Evolutionary conservation across 2,113 vertebrate species (phyloP), one percentile per base, ranked within the genome.

Genomic region (Monarcha castaneiventris): DNA sequence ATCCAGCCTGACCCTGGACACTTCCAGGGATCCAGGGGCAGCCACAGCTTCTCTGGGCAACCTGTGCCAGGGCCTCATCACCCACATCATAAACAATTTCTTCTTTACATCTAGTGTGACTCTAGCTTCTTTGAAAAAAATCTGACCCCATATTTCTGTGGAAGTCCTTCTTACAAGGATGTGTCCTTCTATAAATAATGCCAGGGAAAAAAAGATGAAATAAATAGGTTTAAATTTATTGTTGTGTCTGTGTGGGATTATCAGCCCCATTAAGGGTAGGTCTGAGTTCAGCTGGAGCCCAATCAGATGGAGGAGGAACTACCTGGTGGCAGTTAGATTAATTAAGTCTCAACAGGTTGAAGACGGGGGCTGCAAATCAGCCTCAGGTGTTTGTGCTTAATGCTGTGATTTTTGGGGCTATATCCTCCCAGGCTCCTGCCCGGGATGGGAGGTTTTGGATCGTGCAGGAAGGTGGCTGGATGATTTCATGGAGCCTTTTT

Each of bases 391-490:
- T 66, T 81, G 64, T 48, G 17, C 3, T 91, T 49, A 27, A 5
- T 3, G 51, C 35, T 61, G 69, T 15, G 59, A 35, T 86, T 10
- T 21, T 27, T 29, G 68, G 27, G 48, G 52, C 49, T 87, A 0
- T 37, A 35, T 49, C 44, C 26, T n/a, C 12, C 52, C 7, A 9
- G 48, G 3, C 10, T 73, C 5, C 52, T 37, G 18, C 8, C 1
- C 49, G 66, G 20, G 5, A 0, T 11, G 13, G 9, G 4, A 29
- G 7, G 10, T 16, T 41, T 3, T 75, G 20, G 30, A 8, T 44
- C 0, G 0, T 8, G 14, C 1, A 10, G 51, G 25, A 71, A 81
- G 30, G 33, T 12, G n/a, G 27, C 0, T 6, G 8, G 62, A 1
- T 2, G 17, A 11, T 5, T 17, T 1, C 0, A 1, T 3, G 30